Evolutionary conservation across 2,113 vertebrate species (phyloP).

Genomic region (Engraulis encrasicolus): DNA sequence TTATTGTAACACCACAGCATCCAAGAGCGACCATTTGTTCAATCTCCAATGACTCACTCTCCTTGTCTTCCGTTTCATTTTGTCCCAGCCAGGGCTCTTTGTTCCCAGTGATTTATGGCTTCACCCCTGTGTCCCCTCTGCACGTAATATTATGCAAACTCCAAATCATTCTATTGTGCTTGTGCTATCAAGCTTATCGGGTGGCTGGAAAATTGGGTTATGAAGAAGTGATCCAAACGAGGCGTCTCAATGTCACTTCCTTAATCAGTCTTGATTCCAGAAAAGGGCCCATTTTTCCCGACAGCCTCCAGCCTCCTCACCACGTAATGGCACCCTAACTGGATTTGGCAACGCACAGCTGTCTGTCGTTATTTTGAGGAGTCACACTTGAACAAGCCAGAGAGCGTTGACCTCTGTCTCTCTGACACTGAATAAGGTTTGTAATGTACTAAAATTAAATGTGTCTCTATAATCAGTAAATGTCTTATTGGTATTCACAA

Average conservation of each 20-base stretch:
- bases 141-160: not conserved
- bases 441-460: not conserved
- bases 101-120: not conserved
- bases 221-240: not conserved
- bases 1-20: no score
- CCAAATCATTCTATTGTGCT: not conserved
- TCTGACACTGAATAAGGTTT: not conserved
- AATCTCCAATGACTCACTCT: no score
- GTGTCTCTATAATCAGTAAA: not conserved
- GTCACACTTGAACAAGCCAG: not conserved
- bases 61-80: no score
- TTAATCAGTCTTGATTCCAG: not conserved
- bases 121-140: not conserved
- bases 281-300: not conserved
- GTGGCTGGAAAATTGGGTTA: not conserved
- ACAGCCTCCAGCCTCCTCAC: not conserved
- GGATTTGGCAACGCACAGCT: not conserved
- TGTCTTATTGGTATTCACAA: conserved; percentile 3
- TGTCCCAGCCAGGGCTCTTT: no score
- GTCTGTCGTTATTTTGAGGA: not conserved
- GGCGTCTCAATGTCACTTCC: not conserved
- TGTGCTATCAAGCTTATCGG: not conserved
- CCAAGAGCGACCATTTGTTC: no score
- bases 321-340: not conserved
- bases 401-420: not conserved